Conservation (phyloP, 2,113 vertebrate species). For the Pygathrix nemaeus region DNA sequence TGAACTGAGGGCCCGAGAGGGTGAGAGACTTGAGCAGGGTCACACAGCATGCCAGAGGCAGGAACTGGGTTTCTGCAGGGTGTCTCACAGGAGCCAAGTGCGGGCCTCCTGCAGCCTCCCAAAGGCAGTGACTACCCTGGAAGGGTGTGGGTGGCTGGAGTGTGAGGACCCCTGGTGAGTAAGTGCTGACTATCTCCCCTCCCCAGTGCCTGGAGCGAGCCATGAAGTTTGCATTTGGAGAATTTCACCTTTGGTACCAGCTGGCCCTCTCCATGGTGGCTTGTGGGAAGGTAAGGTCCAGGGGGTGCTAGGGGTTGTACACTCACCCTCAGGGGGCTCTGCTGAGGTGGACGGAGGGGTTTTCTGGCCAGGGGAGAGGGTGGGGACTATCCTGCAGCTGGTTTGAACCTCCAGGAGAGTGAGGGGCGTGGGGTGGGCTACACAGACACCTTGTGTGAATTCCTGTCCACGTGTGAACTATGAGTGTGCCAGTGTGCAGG, state of each 20-base stretch:
- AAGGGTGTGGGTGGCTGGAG: neutral
- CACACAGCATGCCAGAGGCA: neutral
- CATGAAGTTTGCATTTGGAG: conserved; percentile 97
- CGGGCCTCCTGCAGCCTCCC: neutral
- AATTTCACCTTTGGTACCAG: conserved; percentile 99
- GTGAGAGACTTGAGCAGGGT: neutral
- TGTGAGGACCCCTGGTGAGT: too few relatives aligned
- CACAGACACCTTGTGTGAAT: neutral
- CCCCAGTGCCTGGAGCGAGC: conserved; percentile 96
- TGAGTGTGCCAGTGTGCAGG: neutral
- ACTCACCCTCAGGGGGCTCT: too few relatives aligned
- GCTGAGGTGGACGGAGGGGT: neutral
- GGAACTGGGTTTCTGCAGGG: neutral
- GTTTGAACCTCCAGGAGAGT: neutral
- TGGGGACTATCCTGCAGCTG: neutral
- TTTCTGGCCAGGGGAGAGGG: neutral
- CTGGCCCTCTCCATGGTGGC: conserved; percentile 97
- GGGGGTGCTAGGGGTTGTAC: neutral
- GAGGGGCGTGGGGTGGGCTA: neutral
- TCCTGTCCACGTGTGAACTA: neutral
- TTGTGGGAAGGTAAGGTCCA: conserved; percentile 94
- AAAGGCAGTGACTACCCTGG: neutral
- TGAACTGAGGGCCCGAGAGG: neutral
- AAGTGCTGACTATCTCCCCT: neutral
- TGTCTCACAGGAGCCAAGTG: neutral